Base-by-base conservation (phyloP, 2,113 vertebrate species). In the Esox niger region DNA sequence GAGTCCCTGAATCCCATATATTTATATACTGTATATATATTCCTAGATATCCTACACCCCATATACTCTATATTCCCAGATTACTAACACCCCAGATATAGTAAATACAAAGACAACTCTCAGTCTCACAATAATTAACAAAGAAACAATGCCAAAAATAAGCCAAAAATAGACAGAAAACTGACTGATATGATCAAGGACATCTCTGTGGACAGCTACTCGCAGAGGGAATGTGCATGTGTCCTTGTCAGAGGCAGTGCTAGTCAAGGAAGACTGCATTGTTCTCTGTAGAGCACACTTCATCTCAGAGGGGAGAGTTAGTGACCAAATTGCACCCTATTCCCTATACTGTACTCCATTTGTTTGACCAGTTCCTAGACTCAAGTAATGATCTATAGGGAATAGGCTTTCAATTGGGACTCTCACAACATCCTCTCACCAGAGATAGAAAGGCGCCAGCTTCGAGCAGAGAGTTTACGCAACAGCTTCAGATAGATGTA, bases 141-240 rank as follows among this genome's bases (percentile, higher is more conserved):
- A 7, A 56, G 13, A 56, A 56, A 21, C 54, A 9, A 23, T n/a
- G n/a, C n/a, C n/a, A n/a, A n/a, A n/a, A n/a, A n/a, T n/a, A 26
- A 26, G 23, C 25, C 13, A 8, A 1, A 13, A 25, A 56, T 26
- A 56, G 21, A 56, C 25, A 56, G 8, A 27, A 56, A 56, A 56
- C 25, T 56, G 54, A 56, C 54, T 56, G 54, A 21, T 56, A 11
- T 56, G 54, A 56, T 56, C n/a, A 56, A 56, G 11, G 13, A n/a
- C 54, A 9, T 1, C 4, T 56, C 54, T 26, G 54, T 56, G 23
- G 54, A 13, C 11, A 26, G 47, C 11, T 52, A 6, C 47, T 52
- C 15, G 21, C 6, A 52, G 47, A 52, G 47, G 17, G 47, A 52
- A n/a, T 52, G n/a, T 52, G 52, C 10, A 23, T 23, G 57, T 20